Conservation (phyloP, 2,888 invertebrate species). For the Thymelicus lineola region DNA sequence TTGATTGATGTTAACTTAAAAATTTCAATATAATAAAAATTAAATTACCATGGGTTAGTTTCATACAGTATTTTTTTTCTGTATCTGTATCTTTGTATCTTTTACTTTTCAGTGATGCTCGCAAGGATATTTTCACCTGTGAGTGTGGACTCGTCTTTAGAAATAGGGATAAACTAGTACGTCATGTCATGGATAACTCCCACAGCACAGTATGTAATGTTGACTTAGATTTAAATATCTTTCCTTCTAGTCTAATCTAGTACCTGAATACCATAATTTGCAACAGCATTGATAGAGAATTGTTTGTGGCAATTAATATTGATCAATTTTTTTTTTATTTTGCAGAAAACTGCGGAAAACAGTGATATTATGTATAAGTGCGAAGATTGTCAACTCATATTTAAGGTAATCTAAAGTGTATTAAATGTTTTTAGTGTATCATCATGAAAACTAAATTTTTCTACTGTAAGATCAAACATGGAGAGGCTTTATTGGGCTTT, state of each 20-base stretch:
- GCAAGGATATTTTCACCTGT: conserved; percentile 44
- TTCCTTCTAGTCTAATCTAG: too few species aligned
- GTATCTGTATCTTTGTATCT: not conserved
- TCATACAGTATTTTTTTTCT: not conserved
- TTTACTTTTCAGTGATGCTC: conserved; percentile 3
- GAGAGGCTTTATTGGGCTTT: too few species aligned
- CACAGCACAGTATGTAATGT: conserved; percentile 21
- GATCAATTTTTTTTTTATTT: conserved; percentile 13
- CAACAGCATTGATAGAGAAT: not conserved
- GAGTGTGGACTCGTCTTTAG: conserved; percentile 57
- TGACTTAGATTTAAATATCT: too few species aligned
- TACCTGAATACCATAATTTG: too few species aligned
- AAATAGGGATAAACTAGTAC: conserved; percentile 52
- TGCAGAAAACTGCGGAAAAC: conserved; percentile 40
- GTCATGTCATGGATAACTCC: conserved; percentile 49
- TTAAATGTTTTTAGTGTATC: not conserved
- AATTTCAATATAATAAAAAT: too few species aligned
- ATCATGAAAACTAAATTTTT: not conserved
- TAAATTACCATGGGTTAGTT: too few species aligned
- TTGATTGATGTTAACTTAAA: too few species aligned
- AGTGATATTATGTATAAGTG: conserved; percentile 53
- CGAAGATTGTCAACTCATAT: conserved; percentile 56
- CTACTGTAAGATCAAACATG: too few species aligned
- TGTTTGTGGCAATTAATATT: not conserved
- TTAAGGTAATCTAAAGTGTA: conserved; percentile 73